Percentiles rank a stretch among this genome's conserved stretches.
phyloP scores from a whole-genome alignment of 2,113 vertebrate genomes.

The Martes martes region DNA sequence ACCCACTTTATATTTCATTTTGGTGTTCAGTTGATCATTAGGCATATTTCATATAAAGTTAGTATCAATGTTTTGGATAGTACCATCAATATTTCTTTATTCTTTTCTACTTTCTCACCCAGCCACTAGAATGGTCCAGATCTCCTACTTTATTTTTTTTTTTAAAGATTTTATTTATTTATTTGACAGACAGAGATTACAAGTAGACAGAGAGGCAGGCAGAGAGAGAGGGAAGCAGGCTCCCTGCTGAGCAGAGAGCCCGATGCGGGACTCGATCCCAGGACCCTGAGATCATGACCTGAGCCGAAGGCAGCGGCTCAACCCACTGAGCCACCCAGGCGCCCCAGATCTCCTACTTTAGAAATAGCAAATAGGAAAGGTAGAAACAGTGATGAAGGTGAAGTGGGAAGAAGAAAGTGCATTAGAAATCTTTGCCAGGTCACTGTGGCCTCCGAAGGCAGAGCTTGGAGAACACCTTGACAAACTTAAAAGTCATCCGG shows the following conservation, averaged over 20 bases:
- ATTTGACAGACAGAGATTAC: no score
- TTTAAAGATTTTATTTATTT: no score
- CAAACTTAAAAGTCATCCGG: background rate
- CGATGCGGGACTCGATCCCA: no score
- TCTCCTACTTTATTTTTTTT: background rate
- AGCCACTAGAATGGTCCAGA: background rate
- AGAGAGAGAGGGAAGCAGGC: no score
- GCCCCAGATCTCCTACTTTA: background rate
- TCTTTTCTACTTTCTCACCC: background rate
- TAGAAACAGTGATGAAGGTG: background rate
- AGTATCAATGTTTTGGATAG: background rate
- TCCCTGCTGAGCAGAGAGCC: no score
- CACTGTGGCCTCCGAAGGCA: background rate
- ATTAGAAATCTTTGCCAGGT: background rate
- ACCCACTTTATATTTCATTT: constrained; percentile 9
- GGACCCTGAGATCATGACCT: no score
- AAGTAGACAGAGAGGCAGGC: no score
- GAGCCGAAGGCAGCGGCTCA: no score
- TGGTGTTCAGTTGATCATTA: background rate
- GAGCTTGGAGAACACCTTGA: background rate
- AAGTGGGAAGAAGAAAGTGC: background rate
- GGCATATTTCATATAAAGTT: background rate
- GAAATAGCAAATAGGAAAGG: background rate
- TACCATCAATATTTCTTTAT: background rate
- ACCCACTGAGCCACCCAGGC: no score